Evolutionary conservation across 2,797 vertebrate genomes (phyloP).

Genomic region (Parauchenoglanis ngamensis): DNA sequence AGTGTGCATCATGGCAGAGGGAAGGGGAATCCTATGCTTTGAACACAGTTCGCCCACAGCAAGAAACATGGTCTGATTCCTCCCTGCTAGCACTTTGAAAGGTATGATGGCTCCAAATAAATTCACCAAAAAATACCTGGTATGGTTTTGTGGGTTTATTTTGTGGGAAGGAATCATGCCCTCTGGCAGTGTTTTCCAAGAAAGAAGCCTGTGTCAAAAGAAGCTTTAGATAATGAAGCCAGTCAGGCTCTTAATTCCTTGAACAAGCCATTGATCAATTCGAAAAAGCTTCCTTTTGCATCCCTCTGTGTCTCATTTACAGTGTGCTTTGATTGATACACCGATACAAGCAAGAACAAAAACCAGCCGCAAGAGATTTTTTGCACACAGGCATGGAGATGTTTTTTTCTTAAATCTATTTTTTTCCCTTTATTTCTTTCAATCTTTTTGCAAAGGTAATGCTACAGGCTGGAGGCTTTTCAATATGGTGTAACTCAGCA

Average conservation of each 20-base stretch:
- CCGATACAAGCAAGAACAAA: conserved; percentile 72
- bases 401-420: conserved; percentile 16
- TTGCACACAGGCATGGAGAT: conserved; percentile 57
- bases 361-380: conserved; percentile 64
- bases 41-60: conserved; percentile 58
- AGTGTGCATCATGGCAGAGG: conserved; percentile 41
- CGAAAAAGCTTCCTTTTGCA: conserved; percentile 67
- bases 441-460: conserved; percentile 64
- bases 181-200: conserved; percentile 62
- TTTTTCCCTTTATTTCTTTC: conserved; percentile 50
- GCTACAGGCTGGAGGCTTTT: conserved; percentile 59
- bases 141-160: conserved; percentile 59
- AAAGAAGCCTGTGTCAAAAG: conserved; percentile 63
- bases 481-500: conserved; percentile 68
- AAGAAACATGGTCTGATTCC: conserved; percentile 56
- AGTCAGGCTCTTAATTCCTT: conserved; percentile 73
- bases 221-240: conserved; percentile 72
- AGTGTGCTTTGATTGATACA: conserved; percentile 75
- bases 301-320: conserved; percentile 80
- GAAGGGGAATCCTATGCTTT: conserved; percentile 53
- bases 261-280: conserved; percentile 78
- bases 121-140: conserved; percentile 60
- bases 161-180: conserved; percentile 53
- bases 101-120: conserved; percentile 46
- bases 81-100: conserved; percentile 56